A percentile compares a stretch with the other conserved stretches of the same genome.
These are phyloP conservation scores for Heloderma charlesbogerti DNA, from an alignment of 2,113 vertebrate species.

Conservation along the genomic window DNA sequence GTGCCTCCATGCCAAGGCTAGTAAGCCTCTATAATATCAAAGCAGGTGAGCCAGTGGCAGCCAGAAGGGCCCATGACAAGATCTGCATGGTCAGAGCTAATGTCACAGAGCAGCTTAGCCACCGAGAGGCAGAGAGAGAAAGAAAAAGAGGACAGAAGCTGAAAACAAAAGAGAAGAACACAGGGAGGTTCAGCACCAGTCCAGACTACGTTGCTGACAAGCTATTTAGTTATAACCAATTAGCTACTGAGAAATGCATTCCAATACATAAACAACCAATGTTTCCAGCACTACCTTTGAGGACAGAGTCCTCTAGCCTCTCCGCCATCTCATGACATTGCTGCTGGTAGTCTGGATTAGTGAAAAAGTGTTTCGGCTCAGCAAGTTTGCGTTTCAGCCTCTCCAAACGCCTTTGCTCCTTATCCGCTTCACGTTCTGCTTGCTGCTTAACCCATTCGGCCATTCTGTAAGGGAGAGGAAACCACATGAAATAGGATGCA, in stretches of 20 bases:
- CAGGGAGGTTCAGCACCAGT: background rate
- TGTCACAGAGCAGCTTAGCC: background rate
- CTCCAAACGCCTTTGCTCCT: constrained; percentile 90
- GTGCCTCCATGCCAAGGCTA: background rate
- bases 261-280: background rate
- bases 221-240: background rate
- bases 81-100: background rate
- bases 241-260: background rate
- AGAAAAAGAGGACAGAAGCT: background rate
- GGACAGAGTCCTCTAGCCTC: constrained; percentile 91
- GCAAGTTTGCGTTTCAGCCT: constrained; percentile 89
- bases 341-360: constrained; percentile 84
- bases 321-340: constrained; percentile 94
- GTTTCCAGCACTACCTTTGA: constrained; percentile 81
- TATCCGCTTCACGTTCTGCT: constrained; percentile 91
- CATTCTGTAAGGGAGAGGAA: constrained; percentile 82
- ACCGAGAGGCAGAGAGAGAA: background rate
- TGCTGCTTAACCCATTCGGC: constrained; percentile 96
- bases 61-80: too few species aligned
- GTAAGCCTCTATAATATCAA: background rate
- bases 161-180: background rate
- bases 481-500: background rate
- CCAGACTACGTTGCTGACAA: background rate
- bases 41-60: background rate
- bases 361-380: constrained; percentile 88